phyloP scores from a whole-genome alignment of 2,113 vertebrate genomes.

The Carassius carassius region DNA sequence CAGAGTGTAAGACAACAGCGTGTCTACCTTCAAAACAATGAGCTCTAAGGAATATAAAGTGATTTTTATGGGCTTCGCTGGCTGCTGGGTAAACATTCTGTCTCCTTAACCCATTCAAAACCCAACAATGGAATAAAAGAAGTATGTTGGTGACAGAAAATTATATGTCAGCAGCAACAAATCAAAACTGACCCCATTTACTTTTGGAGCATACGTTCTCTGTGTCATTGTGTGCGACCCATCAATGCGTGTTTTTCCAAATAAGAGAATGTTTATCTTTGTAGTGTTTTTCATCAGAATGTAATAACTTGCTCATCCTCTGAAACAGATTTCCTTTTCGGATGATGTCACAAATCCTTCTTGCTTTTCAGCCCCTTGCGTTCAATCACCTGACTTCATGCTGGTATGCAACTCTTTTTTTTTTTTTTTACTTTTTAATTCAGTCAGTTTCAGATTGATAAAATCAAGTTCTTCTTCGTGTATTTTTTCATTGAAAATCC shows the following conservation, averaged over 20 bases:
- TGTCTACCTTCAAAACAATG: constrained; percentile 32
- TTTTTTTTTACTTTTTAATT: neutral
- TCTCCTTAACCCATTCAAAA: neutral
- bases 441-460: neutral
- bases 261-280: neutral
- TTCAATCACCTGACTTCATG: neutral
- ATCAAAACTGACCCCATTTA: neutral
- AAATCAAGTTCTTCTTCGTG: neutral
- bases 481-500: neutral
- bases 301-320: constrained; percentile 1
- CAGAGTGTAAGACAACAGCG: constrained; percentile 10
- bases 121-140: constrained; percentile 1
- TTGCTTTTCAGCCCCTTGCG: neutral
- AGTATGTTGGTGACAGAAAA: neutral
- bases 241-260: neutral
- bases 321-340: neutral
- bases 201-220: neutral
- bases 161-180: neutral
- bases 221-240: neutral
- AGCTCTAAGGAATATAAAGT: constrained; percentile 7
- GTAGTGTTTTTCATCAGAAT: neutral
- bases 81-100: constrained; percentile 16
- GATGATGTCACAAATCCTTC: neutral
- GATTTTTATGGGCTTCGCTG: constrained; percentile 32
- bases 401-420: neutral